Evolutionary conservation across 2,888 invertebrate genomes (phyloP).

Genomic region (Philhelius pedissequus): DNA sequence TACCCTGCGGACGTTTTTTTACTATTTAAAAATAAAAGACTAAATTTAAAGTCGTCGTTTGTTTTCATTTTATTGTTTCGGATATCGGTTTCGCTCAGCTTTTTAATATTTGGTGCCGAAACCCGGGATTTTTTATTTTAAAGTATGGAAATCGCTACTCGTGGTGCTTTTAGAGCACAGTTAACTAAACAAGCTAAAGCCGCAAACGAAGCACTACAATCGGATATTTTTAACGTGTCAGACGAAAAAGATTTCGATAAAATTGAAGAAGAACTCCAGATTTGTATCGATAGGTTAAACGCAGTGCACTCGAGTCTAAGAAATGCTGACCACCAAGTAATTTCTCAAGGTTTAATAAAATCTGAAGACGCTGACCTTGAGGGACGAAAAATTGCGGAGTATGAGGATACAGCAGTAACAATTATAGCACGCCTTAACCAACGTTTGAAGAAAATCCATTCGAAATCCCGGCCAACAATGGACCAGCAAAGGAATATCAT

Average conservation of each 20-base stretch:
- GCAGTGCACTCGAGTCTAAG: neutral
- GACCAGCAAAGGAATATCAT: neutral
- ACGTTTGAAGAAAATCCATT: neutral
- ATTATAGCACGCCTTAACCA: neutral
- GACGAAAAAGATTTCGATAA: neutral
- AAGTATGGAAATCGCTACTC: neutral
- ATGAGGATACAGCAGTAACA: neutral
- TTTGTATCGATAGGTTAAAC: neutral
- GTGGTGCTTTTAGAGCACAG: constrained; percentile 4
- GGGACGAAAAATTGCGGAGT: neutral
- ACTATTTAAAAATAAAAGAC: no score
- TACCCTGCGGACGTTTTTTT: no score
- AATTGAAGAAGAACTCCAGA: neutral
- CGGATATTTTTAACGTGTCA: neutral
- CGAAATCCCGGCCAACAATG: neutral
- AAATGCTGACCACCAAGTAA: neutral
- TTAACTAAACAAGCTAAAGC: constrained; percentile 7
- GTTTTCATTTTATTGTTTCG: no score
- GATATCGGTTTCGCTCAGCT: neutral
- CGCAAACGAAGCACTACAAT: neutral
- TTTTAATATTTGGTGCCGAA: neutral
- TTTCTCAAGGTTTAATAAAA: neutral
- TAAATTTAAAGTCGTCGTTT: no score
- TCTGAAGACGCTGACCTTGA: neutral
- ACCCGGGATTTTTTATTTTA: neutral